Base-by-base conservation (phyloP, 2,888 invertebrate genomes). In the Globia sparganii region DNA sequence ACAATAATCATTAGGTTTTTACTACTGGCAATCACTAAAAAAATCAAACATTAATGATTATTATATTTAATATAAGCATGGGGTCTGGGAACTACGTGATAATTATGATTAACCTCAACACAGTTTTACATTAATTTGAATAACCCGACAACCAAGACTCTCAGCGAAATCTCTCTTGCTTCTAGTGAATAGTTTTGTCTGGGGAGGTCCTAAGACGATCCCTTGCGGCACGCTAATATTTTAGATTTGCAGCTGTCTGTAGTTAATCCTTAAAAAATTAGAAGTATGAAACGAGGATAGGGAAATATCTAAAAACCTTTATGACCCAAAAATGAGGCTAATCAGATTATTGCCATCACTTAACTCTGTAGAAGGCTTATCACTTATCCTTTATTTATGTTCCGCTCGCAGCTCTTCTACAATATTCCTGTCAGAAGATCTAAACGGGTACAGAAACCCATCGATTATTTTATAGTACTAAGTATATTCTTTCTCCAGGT, bases 401-500 rank as follows among this genome's bases (percentile, higher is more conserved):
- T 37, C 21, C 11, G 9, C 25, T 40, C 25, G 40, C 18, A n/a
- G 9, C 25, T 72, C n/a, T 34, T 21, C 2, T 43, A 34, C 2
- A 21, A n/a, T 15, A 43, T 34, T 43, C 15, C 1, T 34, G 2
- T 58, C 34, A n/a, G 1, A 34, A 34, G 1, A 9, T 34, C 34
- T n/a, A 9, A 62, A 25, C 5, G 0, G 25, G n/a, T 37, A 13
- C 37, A 72, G 9, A n/a, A n/a, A 43, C 37, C 13, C 1, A 49
- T 49, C 6, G 4, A 18, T 40, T 9, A 31, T 66, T 65, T 2
- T 70, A n/a, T n/a, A n/a, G n/a, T n/a, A 61, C 1, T 31, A 58
- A 59, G 4, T 25, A 5, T 56, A 11, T 25, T 71, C 8, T n/a
- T 49, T 6, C 9, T 31, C 0, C 83, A 97, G 97, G 97, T 34